Percentiles rank a stretch among this genome's conserved stretches.
These are phyloP conservation scores for Lepidurus arcticus DNA, from an alignment of 1,140 invertebrate genomes.

Conservation along the genomic window DNA sequence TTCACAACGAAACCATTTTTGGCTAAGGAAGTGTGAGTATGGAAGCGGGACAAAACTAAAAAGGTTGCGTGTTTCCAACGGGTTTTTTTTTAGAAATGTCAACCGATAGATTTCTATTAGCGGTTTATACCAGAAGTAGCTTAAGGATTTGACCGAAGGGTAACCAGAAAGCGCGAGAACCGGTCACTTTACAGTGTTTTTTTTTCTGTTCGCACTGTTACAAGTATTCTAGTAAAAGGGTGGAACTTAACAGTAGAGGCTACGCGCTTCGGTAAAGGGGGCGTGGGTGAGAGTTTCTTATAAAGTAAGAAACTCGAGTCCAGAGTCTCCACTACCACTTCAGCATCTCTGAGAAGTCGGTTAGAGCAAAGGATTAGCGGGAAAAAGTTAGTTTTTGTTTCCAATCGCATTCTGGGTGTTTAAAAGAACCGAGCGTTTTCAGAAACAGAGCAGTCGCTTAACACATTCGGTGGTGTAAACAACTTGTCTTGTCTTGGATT, in stretches of 20 bases:
- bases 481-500: no score
- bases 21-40: no score
- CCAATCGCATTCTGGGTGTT: no score
- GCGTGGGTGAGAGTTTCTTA: not conserved
- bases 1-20: no score
- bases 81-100: no score
- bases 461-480: no score
- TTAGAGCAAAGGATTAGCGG: no score
- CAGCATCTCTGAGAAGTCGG: not conserved
- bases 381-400: no score
- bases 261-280: not conserved
- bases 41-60: no score
- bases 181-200: not conserved
- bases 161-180: constrained; percentile 5
- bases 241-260: not conserved
- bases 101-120: not conserved
- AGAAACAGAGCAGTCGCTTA: no score
- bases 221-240: not conserved
- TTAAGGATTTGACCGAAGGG: not conserved
- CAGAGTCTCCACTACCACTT: not conserved
- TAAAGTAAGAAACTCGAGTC: not conserved
- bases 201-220: not conserved
- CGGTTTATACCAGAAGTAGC: not conserved
- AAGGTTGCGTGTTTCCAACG: no score
- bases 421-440: no score